Base-by-base conservation (phyloP, 2,888 invertebrate genomes). In the Parasteatoda lunata region DNA sequence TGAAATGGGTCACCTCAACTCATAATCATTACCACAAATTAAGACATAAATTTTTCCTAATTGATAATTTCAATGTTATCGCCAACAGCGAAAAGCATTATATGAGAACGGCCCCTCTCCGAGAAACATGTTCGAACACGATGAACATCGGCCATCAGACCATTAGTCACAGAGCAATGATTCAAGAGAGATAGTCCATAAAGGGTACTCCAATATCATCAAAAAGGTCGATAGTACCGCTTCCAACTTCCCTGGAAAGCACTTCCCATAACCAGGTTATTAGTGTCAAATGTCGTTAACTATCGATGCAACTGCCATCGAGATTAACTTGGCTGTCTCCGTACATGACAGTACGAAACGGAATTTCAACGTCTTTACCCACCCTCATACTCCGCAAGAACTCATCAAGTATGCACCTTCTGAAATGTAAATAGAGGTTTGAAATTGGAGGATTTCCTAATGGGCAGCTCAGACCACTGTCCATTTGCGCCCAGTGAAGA, bases 281-380 rank as follows among this genome's bases (percentile, higher is more conserved):
- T 86, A 86, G 85, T 86, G 85, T 86, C 85, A 86, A 86, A 86
- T 76, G 80, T 86, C 76, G 76, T 86, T 86, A 81, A 52, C 66
- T 70, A 81, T 65, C 85, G 66, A 48, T 64, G 76, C 79, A 47
- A 76, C 80, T 80, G 85, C 77, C 77, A 71, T 77, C 65, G 85
- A 80, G 85, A 86, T 86, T 86, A 86, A 86, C 85, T 80, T 86
- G 77, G 45, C 85, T 85, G 85, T 85, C 85, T 85, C 85, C 76
- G 85, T 59, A 68, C 77, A 72, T 71, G 83, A 65, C 77, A 79
- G 77, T 30, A n/a, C 48, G 54, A 68, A 59, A 15, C 30, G 79
- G 48, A 49, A 72, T 64, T 80, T 80, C 48, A 51, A 77, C 70
- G 69, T 13, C 45, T 49, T n/a, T 59, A 9, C 59, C 59, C 0